Evolutionary conservation across 2,113 vertebrate genomes (phyloP).

Genomic region (Carassius carassius): DNA sequence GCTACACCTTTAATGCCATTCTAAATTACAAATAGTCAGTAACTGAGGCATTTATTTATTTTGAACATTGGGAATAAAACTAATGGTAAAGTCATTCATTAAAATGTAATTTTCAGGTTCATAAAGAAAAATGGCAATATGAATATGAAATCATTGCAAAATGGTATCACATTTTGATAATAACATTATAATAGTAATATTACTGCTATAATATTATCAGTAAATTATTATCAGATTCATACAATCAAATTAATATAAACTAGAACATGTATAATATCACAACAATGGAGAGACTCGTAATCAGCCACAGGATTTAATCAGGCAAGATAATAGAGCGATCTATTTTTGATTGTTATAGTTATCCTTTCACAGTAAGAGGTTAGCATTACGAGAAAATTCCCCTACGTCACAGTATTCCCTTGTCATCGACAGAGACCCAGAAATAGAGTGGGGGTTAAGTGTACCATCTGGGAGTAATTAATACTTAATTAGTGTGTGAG

Average conservation of each 20-base stretch:
- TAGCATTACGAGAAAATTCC: slow-evolving; percentile 38
- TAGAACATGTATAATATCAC: slow-evolving; percentile 8
- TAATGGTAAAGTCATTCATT: background rate
- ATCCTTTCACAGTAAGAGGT: slow-evolving; percentile 39
- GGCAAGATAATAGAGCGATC: slow-evolving; percentile 37
- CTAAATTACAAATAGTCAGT: background rate
- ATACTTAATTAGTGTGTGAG: slow-evolving; percentile 75
- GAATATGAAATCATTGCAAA: slow-evolving; percentile 8
- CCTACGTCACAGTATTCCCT: slow-evolving; percentile 49
- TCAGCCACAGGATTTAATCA: slow-evolving; percentile 33
- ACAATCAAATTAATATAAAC: background rate
- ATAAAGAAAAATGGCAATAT: slow-evolving; percentile 23
- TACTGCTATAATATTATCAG: slow-evolving; percentile 7
- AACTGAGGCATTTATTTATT: background rate
- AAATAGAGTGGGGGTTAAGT: slow-evolving; percentile 67
- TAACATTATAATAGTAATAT: background rate
- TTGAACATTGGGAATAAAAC: background rate
- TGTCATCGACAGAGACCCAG: slow-evolving; percentile 42
- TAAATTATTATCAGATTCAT: slow-evolving; percentile 7
- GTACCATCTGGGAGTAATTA: slow-evolving; percentile 75
- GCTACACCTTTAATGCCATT: background rate
- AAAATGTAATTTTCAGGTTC: slow-evolving; percentile 14
- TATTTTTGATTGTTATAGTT: slow-evolving; percentile 43
- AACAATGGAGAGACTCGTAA: slow-evolving; percentile 1
- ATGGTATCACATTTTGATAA: background rate